Conservation (phyloP, 2,888 invertebrate species). For the Luffia ferchaultella region DNA sequence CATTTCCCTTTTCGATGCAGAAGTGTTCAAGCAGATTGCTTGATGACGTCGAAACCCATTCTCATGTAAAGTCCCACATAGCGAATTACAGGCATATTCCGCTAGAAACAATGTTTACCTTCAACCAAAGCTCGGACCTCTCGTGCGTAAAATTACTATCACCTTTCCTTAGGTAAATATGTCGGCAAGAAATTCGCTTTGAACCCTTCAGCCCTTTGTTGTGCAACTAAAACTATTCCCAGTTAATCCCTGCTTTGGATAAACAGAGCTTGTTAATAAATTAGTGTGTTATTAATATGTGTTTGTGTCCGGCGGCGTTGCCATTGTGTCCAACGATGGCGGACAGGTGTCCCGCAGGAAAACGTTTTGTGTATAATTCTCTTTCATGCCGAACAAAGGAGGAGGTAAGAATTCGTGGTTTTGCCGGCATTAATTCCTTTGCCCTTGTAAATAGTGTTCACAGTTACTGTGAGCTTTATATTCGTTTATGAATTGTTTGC, state of each 20-base stretch:
- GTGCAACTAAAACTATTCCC: slow-evolving; percentile 65
- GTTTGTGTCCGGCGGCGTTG: slow-evolving; percentile 22
- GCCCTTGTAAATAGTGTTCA: slow-evolving; percentile 40
- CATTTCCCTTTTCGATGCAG: neutral
- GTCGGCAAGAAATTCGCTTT: slow-evolving; percentile 66
- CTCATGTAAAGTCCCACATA: slow-evolving; percentile 7
- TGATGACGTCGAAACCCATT: slow-evolving; percentile 4
- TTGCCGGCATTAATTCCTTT: slow-evolving; percentile 12
- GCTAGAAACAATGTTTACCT: slow-evolving; percentile 15
- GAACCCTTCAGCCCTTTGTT: slow-evolving; percentile 64
- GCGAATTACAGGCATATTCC: slow-evolving; percentile 41
- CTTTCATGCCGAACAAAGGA: slow-evolving; percentile 50
- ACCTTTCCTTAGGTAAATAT: slow-evolving; percentile 64
- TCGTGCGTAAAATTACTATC: slow-evolving; percentile 64
- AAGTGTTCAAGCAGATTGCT: neutral
- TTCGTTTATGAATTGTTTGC: neutral
- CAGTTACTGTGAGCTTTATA: slow-evolving; percentile 14
- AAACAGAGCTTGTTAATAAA: slow-evolving; percentile 65
- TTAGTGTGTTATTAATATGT: slow-evolving; percentile 66
- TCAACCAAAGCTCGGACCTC: slow-evolving; percentile 49
- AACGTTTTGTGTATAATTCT: slow-evolving; percentile 28
- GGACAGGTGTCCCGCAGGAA: slow-evolving; percentile 56
- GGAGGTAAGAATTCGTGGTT: slow-evolving; percentile 39
- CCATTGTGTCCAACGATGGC: slow-evolving; percentile 41
- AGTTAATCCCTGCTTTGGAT: slow-evolving; percentile 56